These are phyloP conservation scores for Spodoptera litura DNA, from an alignment of 1,140 invertebrate genomes.

Conservation along the genomic window DNA sequence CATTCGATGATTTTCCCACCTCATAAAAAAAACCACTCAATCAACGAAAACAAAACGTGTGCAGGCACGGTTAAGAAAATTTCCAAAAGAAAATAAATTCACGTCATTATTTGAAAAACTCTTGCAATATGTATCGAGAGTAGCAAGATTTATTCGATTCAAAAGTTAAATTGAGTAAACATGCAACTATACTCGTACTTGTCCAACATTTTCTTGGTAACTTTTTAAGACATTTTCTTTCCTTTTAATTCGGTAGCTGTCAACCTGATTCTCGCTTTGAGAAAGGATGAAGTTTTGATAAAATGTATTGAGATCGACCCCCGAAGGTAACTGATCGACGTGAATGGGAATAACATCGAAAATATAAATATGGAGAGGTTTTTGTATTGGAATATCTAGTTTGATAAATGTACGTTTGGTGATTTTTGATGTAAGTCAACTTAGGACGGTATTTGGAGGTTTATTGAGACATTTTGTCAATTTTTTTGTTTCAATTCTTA, in stretches of 20 bases:
- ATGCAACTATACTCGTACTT: conserved; percentile 13
- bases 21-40: too few relatives aligned
- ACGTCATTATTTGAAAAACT: too few relatives aligned
- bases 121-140: too few relatives aligned
- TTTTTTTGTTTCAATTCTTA: too few relatives aligned
- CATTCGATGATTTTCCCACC: too few relatives aligned
- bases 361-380: conserved; percentile 12
- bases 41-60: too few relatives aligned
- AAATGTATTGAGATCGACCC: conserved; percentile 30
- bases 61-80: too few relatives aligned
- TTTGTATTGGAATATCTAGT: not conserved
- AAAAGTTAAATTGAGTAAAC: not conserved
- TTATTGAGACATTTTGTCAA: too few relatives aligned
- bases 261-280: conserved; percentile 7
- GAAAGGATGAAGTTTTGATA: conserved; percentile 37
- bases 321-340: conserved; percentile 16
- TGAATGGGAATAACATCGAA: not conserved
- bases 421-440: not conserved
- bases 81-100: too few relatives aligned
- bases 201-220: not conserved
- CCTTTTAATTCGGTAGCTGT: conserved; percentile 24
- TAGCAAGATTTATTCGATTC: not conserved
- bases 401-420: not conserved
- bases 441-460: too few relatives aligned
- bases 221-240: conserved; percentile 8